Evolutionary conservation across 2,888 invertebrate species (phyloP), one percentile per base, ranked within the genome.

Genomic region (Furcula furcula): DNA sequence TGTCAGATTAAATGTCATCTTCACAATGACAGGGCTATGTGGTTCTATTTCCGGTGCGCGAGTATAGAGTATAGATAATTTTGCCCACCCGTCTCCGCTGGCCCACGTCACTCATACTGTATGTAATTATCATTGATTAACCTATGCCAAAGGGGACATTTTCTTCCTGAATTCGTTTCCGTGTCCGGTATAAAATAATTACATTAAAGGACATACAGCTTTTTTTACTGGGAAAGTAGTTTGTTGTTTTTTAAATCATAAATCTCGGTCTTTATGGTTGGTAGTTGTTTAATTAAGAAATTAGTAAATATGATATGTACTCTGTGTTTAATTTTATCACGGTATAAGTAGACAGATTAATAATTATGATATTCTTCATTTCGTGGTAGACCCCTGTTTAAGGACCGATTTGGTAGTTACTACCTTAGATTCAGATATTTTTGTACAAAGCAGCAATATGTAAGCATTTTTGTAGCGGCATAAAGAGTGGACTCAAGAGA

Each of bases 131-230:
- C 51, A 56, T 57, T 59, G 40, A 59, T 57, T 55, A 49, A 54
- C 39, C 40, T 29, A 46, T 45, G 34, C 36, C 36, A 47, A n/a
- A 40, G 30, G 21, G 10, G 18, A 36, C 10, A 40, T 56, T 60
- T 45, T 59, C 55, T 67, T 67, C 64, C 66, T 54, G 51, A 18
- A 36, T 30, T 16, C 20, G 34, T 33, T 65, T 68, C 68, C 68
- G 65, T 49, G 42, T 63, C 69, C 65, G 64, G 63, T 53, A 36
- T 50, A 52, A 45, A 32, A 53, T 44, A 34, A 46, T 50, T 57
- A 56, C 43, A 34, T 26, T 46, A 36, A 53, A 63, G 59, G 62
- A 56, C 58, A 16, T 14, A 15, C 19, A 39, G 30, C 12, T 28
- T 51, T 48, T 43, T 43, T 23, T 29, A 29, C 16, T 44, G 38